Evolutionary conservation across 2,888 invertebrate species (phyloP).

Genomic region (Hipparchia semele): DNA sequence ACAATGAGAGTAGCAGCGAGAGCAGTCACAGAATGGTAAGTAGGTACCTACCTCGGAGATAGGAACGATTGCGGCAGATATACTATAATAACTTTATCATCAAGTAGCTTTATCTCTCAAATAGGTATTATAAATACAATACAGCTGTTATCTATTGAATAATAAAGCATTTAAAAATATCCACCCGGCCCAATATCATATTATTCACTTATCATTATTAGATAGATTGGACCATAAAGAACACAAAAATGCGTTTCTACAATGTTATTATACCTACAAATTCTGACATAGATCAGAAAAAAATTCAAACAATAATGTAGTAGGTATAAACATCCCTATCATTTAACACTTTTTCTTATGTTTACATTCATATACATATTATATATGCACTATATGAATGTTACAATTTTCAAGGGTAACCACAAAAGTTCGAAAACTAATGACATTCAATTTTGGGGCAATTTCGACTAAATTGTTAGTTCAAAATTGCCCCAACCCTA

Average conservation of each 20-base stretch:
- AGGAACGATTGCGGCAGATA: conserved; percentile 6
- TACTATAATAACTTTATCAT: conserved; percentile 3
- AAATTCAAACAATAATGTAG: too few species aligned
- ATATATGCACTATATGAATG: too few species aligned
- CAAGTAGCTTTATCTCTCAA: conserved; percentile 10
- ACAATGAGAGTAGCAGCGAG: too few species aligned
- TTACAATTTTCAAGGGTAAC: background rate
- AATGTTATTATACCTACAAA: too few species aligned
- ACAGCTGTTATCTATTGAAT: conserved; percentile 8
- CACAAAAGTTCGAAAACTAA: background rate
- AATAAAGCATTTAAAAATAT: conserved; percentile 12
- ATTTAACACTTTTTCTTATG: too few species aligned
- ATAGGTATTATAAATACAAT: conserved; percentile 11
- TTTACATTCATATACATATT: too few species aligned
- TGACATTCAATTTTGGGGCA: background rate
- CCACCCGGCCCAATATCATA: background rate
- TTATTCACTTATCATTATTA: background rate
- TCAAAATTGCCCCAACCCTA: conserved; percentile 10
- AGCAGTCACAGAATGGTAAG: background rate
- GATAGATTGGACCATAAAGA: background rate
- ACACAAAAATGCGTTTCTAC: background rate
- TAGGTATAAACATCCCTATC: too few species aligned
- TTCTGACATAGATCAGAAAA: too few species aligned
- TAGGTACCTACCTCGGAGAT: background rate
- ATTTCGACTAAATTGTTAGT: background rate